Evolutionary conservation across 92 coral and sea anemone genomes (phyloP), one percentile per base, ranked within the genome.

Genomic region (Phenganax marumi): DNA sequence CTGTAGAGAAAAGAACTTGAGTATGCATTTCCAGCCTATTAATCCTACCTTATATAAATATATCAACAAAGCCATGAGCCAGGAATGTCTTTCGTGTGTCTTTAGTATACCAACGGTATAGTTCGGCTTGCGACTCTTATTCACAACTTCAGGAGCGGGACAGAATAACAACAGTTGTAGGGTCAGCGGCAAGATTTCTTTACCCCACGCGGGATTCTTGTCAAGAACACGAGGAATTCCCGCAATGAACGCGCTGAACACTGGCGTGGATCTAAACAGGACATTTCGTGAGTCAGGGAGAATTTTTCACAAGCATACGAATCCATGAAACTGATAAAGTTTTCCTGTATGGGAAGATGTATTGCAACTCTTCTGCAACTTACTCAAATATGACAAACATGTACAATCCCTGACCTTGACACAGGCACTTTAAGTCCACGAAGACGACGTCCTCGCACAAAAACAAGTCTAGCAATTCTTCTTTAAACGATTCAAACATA

Each of bases 131-230:
- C 91, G 90, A 33, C 90, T 96, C 84, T 97, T 81, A 76, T 89
- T 91, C 66, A 89, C 95, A 8, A 93, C 91, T 79, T 85, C 90
- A 21, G 99, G 99, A 33, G 99, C 99, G 55, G 99, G 97, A 76
- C 99, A 92, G 83, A 96, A 96, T 52, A 96, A 87, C 73, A 96
- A 81, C 50, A 96, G 82, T 75, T 96, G 97, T 0, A 96, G 92
- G 0, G 99, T 96, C 23, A 91, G 93, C 63, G 93, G 93, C 68
- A 96, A 76, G 49, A 96, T 85, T 84, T 96, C 97, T 16, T 84
- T 89, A 10, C 99, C 99, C 99, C 99, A 96, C 43, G 89, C 96
- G 12, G 90, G 97, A 86, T 96, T 96, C 77, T 91, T 94, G 84
- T 96, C 99, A 66, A 96, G 77, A 43, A 96, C 97, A 60, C 91